phyloP scores from a whole-genome alignment of 1,140 invertebrate genomes.

The Capitella teleta region DNA sequence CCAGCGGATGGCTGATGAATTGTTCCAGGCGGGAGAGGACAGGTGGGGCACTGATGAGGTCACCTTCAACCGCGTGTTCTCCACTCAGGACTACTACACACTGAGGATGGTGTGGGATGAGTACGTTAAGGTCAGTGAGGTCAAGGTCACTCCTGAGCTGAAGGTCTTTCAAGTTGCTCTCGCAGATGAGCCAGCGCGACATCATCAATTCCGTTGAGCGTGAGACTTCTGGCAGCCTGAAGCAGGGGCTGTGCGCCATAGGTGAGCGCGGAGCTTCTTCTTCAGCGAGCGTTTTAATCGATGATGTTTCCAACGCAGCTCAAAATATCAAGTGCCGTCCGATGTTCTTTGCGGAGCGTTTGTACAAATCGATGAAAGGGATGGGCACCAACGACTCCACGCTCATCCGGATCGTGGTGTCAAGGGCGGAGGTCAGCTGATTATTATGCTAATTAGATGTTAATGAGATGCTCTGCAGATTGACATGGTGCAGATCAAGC shows the following conservation, averaged over 20 bases:
- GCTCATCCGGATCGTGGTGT: conserved; percentile 38
- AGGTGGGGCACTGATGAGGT: conserved; percentile 46
- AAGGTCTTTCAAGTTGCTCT: background rate
- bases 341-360: conserved; percentile 27
- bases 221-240: background rate
- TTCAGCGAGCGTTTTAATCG: background rate
- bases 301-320: background rate
- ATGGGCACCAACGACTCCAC: conserved; percentile 44
- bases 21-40: conserved; percentile 41
- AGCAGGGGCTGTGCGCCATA: background rate
- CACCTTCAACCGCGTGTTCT: conserved; percentile 29
- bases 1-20: conserved; percentile 21
- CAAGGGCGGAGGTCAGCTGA: conserved; percentile 47
- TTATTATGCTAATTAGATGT: no score
- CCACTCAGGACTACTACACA: conserved; percentile 26
- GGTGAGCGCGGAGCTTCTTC: no score
- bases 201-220: background rate
- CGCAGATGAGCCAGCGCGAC: background rate
- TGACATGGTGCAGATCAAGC: conserved; percentile 1
- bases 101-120: conserved; percentile 29
- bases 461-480: background rate
- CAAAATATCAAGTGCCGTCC: background rate
- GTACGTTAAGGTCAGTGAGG: conserved; percentile 30
- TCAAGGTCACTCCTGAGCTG: background rate
- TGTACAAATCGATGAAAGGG: conserved; percentile 41